Conservation (phyloP, 2,888 invertebrate genomes). For the Drosophila fungiperda region DNA sequence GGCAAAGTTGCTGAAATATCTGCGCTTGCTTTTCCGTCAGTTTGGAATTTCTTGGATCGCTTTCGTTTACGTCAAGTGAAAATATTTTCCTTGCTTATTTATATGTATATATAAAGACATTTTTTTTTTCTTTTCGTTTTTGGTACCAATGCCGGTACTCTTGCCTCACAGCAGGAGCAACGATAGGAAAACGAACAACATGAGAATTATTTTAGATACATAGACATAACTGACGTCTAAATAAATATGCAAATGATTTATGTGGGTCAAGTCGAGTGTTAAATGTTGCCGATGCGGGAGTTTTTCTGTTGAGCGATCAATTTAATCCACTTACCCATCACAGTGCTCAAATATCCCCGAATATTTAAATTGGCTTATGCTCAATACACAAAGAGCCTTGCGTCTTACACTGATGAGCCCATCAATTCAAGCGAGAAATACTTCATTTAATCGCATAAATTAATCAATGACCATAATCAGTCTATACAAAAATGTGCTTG, state of each 20-base stretch:
- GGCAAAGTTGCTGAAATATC: conserved; percentile 72
- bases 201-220: conserved; percentile 38
- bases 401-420: conserved; percentile 7
- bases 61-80: conserved; percentile 64
- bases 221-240: conserved; percentile 36
- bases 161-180: conserved; percentile 17
- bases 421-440: conserved; percentile 39
- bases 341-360: neutral
- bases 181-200: conserved; percentile 17
- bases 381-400: neutral
- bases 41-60: conserved; percentile 74
- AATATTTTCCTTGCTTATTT: conserved; percentile 50
- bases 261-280: conserved; percentile 63
- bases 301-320: conserved; percentile 11
- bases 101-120: neutral
- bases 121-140: conserved; percentile 20
- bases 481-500: conserved; percentile 44
- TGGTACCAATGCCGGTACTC: conserved; percentile 7
- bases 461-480: conserved; percentile 53
- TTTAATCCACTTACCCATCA: neutral
- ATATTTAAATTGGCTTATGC: conserved; percentile 21
- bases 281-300: conserved; percentile 17
- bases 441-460: conserved; percentile 49
- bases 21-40: conserved; percentile 74
- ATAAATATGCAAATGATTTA: conserved; percentile 69